Evolutionary conservation across 1,140 invertebrate genomes (phyloP), one percentile per base, ranked within the genome.

Genomic region (Hyles euphorbiae): DNA sequence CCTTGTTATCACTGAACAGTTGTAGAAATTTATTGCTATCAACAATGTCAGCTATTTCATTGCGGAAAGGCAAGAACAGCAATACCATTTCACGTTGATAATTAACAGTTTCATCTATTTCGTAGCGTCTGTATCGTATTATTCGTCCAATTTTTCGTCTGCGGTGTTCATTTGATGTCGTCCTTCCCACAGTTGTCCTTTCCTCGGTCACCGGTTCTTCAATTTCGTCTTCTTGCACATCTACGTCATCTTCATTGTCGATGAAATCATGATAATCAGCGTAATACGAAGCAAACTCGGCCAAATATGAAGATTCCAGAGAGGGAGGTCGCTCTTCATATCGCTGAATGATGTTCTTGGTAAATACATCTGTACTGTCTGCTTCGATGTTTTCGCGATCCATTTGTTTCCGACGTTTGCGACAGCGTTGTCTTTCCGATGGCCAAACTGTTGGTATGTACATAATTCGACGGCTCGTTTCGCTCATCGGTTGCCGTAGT

Each of bases 211-310:
- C 22, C 22, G 45, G 61, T 68, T 53, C 65, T 22, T 22, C 22
- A 65, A 53, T 56, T 34, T 57, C 60, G 44, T 46, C 56, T 62
- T 71, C 63, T 22, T 53, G 45, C 53, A 63, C 59, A 40, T 58
- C 56, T n/a, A 64, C 56, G 43, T 67, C 63, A 48, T 70, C 65
- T 67, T 70, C 58, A 49, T 70, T 56, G 65, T 70, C 61, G 58
- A 63, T 58, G 60, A 65, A 63, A 65, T 72, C 63, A 56, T 34
- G 49, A 57, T 33, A 45, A 34, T 61, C 36, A 59, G 60, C 61
- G 60, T 73, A 73, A 53, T 54, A 66, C 44, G 73, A 63, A 40
- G 61, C 70, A 65, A 70, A 75, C 53, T 75, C 64, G 50, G 72
- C 72, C 46, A 75, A 63, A 63, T 58, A 68, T 45, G 62, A 51